Conservation (phyloP, 2,888 invertebrate genomes). For the Scelioninae gen. 2 region DNA sequence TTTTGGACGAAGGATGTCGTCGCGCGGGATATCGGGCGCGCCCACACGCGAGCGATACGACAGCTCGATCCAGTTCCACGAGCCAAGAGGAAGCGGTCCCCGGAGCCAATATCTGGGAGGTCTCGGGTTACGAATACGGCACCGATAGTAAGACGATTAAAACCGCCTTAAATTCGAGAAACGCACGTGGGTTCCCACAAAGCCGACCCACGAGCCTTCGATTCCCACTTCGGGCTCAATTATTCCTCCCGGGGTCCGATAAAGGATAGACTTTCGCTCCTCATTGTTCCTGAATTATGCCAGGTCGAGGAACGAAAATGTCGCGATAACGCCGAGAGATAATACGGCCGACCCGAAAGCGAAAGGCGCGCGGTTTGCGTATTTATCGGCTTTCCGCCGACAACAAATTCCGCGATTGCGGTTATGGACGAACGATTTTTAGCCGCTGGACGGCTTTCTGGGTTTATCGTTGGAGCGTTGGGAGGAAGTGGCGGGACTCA, state of each 20-base stretch:
- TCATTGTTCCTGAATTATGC: constrained; percentile 59
- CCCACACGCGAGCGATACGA: constrained; percentile 64
- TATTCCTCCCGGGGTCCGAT: constrained; percentile 55
- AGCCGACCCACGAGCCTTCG: constrained; percentile 58
- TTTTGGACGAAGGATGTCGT: constrained; percentile 56
- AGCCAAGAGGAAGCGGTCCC: constrained; percentile 56
- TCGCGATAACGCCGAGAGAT: constrained; percentile 56
- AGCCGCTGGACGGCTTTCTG: no score
- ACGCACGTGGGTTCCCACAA: constrained; percentile 61
- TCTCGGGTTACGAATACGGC: constrained; percentile 61
- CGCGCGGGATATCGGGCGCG: constrained; percentile 60
- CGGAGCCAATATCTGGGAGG: constrained; percentile 62
- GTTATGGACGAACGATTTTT: constrained; percentile 26
- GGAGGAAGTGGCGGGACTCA: no score
- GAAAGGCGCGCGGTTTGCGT: constrained; percentile 49
- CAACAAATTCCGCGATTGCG: constrained; percentile 38
- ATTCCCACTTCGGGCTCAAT: constrained; percentile 56
- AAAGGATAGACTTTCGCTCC: constrained; percentile 58
- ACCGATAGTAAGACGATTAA: constrained; percentile 62
- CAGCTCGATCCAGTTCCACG: constrained; percentile 62
- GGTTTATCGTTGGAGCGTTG: no score
- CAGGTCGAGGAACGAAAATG: constrained; percentile 55
- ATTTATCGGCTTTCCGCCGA: constrained; percentile 48
- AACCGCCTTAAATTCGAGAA: constrained; percentile 62
- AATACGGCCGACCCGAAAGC: constrained; percentile 52